These are phyloP conservation scores for Progne subis DNA, from an alignment of 2,113 vertebrate species.

Conservation along the genomic window DNA sequence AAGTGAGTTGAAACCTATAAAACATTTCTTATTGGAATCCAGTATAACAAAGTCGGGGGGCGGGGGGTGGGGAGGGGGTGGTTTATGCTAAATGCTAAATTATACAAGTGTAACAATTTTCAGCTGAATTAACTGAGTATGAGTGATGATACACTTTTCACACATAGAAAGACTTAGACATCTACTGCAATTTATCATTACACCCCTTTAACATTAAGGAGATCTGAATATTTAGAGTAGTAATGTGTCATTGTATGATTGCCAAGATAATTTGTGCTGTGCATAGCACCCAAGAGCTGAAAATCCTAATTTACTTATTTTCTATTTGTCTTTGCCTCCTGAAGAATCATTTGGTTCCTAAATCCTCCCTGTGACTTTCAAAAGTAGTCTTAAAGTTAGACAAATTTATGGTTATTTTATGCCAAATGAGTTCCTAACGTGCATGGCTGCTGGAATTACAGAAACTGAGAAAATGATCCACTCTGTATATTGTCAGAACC, in stretches of 20 bases:
- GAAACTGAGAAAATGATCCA: background rate
- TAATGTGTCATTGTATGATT: background rate
- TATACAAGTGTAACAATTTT: background rate
- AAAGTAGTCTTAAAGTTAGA: background rate
- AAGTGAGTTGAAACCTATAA: background rate
- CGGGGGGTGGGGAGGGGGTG: too few species aligned
- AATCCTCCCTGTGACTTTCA: conserved; percentile 19
- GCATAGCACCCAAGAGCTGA: background rate
- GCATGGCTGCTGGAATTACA: background rate
- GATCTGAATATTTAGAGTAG: conserved; percentile 17
- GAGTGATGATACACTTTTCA: background rate
- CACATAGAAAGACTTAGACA: background rate
- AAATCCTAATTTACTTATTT: conserved; percentile 4
- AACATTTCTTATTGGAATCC: background rate
- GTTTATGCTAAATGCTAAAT: background rate
- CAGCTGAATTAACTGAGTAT: background rate
- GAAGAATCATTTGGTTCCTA: background rate
- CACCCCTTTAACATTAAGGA: background rate
- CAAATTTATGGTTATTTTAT: conserved; percentile 1
- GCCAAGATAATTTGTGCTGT: background rate
- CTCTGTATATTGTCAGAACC: background rate
- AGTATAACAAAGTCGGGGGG: background rate
- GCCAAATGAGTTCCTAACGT: background rate
- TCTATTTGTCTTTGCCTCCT: conserved; percentile 2
- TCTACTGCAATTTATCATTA: background rate